Base-by-base conservation (phyloP, 2,797 vertebrate genomes). In the Bufotes viridis region DNA sequence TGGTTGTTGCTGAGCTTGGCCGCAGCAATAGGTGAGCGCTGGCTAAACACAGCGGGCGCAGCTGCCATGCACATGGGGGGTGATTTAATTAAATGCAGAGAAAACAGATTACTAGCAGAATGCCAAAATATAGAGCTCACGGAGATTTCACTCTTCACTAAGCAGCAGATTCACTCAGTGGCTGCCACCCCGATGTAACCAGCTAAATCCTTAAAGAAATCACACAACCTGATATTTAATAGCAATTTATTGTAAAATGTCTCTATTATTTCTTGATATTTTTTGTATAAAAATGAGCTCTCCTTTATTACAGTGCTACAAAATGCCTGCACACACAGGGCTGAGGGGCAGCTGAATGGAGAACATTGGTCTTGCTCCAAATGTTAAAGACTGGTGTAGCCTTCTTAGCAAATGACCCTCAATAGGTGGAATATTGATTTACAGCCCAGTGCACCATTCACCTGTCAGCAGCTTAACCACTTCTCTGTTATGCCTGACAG, bases 41-140 rank as follows among this genome's bases (percentile, higher is more conserved):
- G 74, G 29, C 51, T 70, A 74, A 58, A 42, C 81, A 34, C 87
- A 65, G 87, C 76, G 11, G 75, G 65, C 42, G 63, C 87, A 88
- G 87, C 82, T 88, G 87, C 67, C 76, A 26, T 53, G 29, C 63
- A 75, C 61, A 84, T 51, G 57, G 82, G 84, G 82, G 82, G 82
- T 72, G 82, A 88, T 79, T 88, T 88, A 88, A 88, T 84, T 84
- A 88, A 69, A 85, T 69, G 22, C 63, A 72, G 42, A 84, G 75
- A 70, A 69, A 69, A 84, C 75, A 80, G 87, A 88, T 60, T 69
- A 75, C 63, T 60, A 51, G 55, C 61, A 20, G n/a, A 29, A 78
- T 87, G 87, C 72, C 87, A 87, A 70, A 79, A 51, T 88, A 29
- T 29, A 78, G 15, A 70, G 81, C 63, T 79, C 76, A 82, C 15